Evolutionary conservation across 2,888 invertebrate genomes (phyloP), one percentile per base, ranked within the genome.

Genomic region (Coelopa pilipes): DNA sequence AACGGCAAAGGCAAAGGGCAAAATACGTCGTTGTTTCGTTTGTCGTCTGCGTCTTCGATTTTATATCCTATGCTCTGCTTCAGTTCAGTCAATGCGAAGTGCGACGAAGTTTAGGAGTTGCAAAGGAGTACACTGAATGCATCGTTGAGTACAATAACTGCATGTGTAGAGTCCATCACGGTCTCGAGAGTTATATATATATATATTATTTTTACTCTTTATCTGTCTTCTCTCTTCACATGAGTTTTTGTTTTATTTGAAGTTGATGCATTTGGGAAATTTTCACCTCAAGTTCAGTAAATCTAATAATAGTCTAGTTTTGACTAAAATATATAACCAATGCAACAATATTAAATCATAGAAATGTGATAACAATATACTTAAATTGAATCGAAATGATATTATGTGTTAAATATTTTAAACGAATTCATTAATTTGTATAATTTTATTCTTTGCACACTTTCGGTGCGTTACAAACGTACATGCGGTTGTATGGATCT

Each of bases 131-230:
- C 65, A n/a, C 9, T 46, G 65, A 65, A 65, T 47, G 65, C 46
- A 65, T 65, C 46, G 65, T 65, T 65, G 65, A 47, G 19, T n/a
- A 65, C 34, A 65, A 65, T 19, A 47, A 45, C 34, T 4, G 34
- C 34, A 7, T 4, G 34, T 34, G 34, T 34, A 7, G 34, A 34
- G 34, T 34, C 34, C 34, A 34, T 34, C 34, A 34, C 7, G 34
- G 34, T 34, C 34, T 7, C n/a, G n/a, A n/a, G n/a, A 34, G 34
- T 34, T 7, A 7, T 34, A n/a, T n/a, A n/a, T n/a, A n/a, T 34
- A 34, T 34, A 4, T 34, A 4, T 34, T 34, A 34, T 34, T 34
- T 4, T 34, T 34, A 34, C 34, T 34, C 34, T 34, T 34, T 34
- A 4, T 34, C 7, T 34, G 5, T 66, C 50, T 67, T n/a, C 19